Base-by-base conservation (phyloP, 2,888 invertebrate species). In the Ormyrus rosae region DNA sequence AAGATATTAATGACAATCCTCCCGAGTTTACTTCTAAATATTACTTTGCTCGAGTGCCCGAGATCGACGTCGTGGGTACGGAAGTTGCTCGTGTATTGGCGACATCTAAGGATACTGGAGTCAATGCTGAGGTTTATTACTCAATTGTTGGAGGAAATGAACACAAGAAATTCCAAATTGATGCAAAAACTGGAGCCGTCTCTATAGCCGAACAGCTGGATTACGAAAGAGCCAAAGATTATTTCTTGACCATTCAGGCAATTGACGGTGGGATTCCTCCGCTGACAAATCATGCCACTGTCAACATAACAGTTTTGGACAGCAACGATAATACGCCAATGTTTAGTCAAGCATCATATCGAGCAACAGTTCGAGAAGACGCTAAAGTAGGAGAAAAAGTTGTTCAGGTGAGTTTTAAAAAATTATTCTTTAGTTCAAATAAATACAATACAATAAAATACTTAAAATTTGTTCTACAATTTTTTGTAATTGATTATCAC, bases 1-100 rank as follows among this genome's bases (percentile, higher is more conserved):
- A 96, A 89, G 98, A 98, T 91, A 96, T 98, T 83, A 98, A 96
- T 89, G 98, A 99, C 91, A 98, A 98, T 92, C 97, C 98, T 48
- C 99, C 99, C 9, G 97, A 97, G 91, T 99, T 99, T 91, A 95
- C 95, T 82, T 94, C 94, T 80, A 95, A 95, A 85, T 94, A 94
- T 84, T 98, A 98, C 91, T 93, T 93, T 85, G 95, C 96, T 34
- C 92, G 93, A 61, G 94, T 97, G 50, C 93, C 95, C 1, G 98
- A 98, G 92, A 94, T 95, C 80, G 94, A 95, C 84, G 92, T 95
- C 3, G 92, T 96, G 73, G 96, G 96, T 78, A 94, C 96, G 0
- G 96, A 96, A 91, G 94, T 99, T 11, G 94, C 96, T 13, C 93
- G 94, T 85, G 96, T 99, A 48, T 92, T 95, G 83, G 99, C 99